A percentile compares a stretch with the other conserved stretches of the same genome.
phyloP scores from a whole-genome alignment of 1,140 invertebrate species.

The Tyrophagus putrescentiae region DNA sequence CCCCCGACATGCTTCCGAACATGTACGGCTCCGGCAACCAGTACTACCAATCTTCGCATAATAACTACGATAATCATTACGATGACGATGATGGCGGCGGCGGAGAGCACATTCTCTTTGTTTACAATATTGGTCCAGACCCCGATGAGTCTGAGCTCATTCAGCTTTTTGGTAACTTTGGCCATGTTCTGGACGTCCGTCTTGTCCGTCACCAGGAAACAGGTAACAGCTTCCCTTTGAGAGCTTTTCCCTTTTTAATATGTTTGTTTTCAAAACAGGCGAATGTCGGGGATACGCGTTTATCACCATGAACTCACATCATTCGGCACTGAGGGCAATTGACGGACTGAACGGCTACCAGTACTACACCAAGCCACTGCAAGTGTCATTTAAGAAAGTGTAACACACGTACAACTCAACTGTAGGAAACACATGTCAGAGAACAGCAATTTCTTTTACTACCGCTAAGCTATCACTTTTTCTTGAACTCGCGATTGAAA shows the following conservation, averaged over 20 bases:
- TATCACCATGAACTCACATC: conserved; percentile 37
- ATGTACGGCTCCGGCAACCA: neutral
- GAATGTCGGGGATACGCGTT: conserved; percentile 35
- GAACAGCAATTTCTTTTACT: too few species aligned
- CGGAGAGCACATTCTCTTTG: conserved; percentile 31
- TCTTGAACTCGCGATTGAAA: too few species aligned
- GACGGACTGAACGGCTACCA: conserved; percentile 34
- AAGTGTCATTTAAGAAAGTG: conserved; percentile 34
- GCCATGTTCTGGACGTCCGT: conserved; percentile 35
- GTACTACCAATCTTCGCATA: too few species aligned
- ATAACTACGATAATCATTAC: conserved; percentile 30
- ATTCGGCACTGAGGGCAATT: conserved; percentile 36
- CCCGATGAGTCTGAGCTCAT: conserved; percentile 34
- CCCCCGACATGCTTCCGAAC: neutral
- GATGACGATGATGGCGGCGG: conserved; percentile 21
- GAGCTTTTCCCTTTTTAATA: too few species aligned
- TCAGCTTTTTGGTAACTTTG: conserved; percentile 35
- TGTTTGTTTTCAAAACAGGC: conserved; percentile 26
- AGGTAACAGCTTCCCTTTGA: too few species aligned
- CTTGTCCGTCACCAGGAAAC: conserved; percentile 33
- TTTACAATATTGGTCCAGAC: conserved; percentile 37
- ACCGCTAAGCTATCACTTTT: too few species aligned
- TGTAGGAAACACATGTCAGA: too few species aligned
- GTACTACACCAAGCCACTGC: conserved; percentile 33
- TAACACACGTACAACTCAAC: conserved; percentile 7